Percentiles rank a stretch among this genome's conserved stretches.
Evolutionary conservation across 2,888 invertebrate species (phyloP).

Genomic region (Ceraclea dissimilis): DNA sequence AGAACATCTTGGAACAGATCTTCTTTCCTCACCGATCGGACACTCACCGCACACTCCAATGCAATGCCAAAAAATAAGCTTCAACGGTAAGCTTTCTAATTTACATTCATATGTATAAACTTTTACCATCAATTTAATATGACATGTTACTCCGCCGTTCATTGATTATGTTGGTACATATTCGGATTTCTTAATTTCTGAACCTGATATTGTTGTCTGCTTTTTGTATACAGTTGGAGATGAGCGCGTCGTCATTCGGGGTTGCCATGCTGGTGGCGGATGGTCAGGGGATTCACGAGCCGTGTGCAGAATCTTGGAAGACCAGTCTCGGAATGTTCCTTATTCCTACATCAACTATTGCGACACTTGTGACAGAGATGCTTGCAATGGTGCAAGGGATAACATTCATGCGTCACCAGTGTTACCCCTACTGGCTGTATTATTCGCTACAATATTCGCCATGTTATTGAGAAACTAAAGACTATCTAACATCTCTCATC

Average conservation of each 20-base stretch:
- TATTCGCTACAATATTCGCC: not conserved
- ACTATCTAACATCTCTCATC: too few species aligned
- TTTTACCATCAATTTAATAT: too few species aligned
- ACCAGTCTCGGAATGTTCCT: constrained; percentile 8
- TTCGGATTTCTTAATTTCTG: too few species aligned
- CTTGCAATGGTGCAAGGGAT: constrained; percentile 11
- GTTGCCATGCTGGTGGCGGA: constrained; percentile 15
- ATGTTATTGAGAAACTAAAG: not conserved
- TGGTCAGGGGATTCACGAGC: constrained; percentile 10
- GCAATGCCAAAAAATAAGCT: constrained; percentile 22
- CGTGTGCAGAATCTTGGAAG: constrained; percentile 17
- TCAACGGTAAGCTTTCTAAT: constrained; percentile 11
- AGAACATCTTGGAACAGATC: constrained; percentile 12
- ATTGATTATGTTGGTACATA: too few species aligned
- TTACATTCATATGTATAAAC: too few species aligned
- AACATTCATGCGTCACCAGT: not conserved
- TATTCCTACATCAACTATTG: constrained; percentile 19
- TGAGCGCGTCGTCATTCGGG: constrained; percentile 20
- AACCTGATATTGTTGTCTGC: too few species aligned
- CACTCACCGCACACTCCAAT: constrained; percentile 15
- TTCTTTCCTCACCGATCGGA: constrained; percentile 11
- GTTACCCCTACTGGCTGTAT: not conserved
- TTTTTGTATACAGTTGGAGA: constrained; percentile 21
- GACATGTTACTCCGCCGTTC: too few species aligned
- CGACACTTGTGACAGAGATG: constrained; percentile 20